These are phyloP conservation scores for Magallana ariakensis DNA, from an alignment of 1,140 invertebrate genomes.

Conservation along the genomic window DNA sequence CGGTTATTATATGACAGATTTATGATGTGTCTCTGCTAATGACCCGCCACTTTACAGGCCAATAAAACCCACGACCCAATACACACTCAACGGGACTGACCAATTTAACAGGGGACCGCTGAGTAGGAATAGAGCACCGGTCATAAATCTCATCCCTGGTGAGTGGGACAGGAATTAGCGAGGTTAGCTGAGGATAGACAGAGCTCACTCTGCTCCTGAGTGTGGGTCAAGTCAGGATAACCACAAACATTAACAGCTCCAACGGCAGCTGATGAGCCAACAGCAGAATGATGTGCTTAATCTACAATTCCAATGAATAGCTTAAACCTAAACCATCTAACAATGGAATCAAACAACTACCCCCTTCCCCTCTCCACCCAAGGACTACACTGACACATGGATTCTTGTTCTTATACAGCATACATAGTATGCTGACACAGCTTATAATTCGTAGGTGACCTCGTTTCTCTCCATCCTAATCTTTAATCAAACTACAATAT, in stretches of 20 bases:
- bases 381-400: too few species aligned
- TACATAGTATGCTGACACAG: background rate
- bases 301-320: too few species aligned
- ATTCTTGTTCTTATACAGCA: background rate
- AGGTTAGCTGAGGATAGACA: background rate
- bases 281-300: too few species aligned
- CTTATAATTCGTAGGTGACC: background rate
- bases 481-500: background rate
- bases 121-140: background rate
- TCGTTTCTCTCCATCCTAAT: background rate
- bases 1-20: constrained; percentile 21
- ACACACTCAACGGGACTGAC: background rate
- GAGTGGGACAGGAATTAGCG: background rate
- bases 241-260: background rate
- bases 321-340: too few species aligned
- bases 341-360: too few species aligned
- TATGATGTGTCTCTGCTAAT: constrained; percentile 25
- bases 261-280: too few species aligned
- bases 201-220: background rate
- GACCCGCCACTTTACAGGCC: background rate
- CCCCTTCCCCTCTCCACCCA: too few species aligned
- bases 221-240: background rate
- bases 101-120: background rate
- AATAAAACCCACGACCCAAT: constrained; percentile 2
- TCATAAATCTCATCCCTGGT: background rate